phyloP scores from a whole-genome alignment of 2,888 invertebrate species.

The Megalurothrips usitatus region DNA sequence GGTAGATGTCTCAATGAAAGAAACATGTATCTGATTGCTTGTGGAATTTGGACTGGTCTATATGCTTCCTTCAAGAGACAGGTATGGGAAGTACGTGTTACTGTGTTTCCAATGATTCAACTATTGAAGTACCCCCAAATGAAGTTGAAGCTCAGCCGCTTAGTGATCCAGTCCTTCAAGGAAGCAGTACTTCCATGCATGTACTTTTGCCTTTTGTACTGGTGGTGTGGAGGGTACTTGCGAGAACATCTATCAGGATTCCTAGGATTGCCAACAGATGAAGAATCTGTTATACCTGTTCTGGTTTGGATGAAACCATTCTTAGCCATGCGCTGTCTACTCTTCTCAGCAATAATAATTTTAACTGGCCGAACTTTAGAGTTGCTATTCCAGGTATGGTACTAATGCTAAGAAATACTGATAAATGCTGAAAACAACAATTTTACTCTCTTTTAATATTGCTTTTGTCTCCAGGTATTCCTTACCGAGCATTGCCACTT shows the following conservation, averaged over 20 bases:
- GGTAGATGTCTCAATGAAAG: slow-evolving; percentile 60
- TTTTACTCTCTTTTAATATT: not conserved
- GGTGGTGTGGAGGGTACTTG: slow-evolving; percentile 55
- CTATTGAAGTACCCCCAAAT: slow-evolving; percentile 65
- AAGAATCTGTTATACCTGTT: slow-evolving; percentile 51
- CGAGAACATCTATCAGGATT: slow-evolving; percentile 52
- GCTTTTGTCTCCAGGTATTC: slow-evolving; percentile 45
- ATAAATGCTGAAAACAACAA: not conserved
- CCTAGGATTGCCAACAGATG: slow-evolving; percentile 54
- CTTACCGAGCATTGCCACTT: slow-evolving; percentile 67
- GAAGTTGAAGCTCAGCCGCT: slow-evolving; percentile 54
- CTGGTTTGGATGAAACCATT: slow-evolving; percentile 50
- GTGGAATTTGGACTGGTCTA: slow-evolving; percentile 64
- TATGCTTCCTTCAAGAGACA: slow-evolving; percentile 57
- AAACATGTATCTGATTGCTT: slow-evolving; percentile 61
- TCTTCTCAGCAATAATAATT: slow-evolving; percentile 63
- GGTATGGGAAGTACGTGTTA: slow-evolving; percentile 52
- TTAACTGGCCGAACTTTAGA: slow-evolving; percentile 67
- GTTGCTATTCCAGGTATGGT: slow-evolving; percentile 56
- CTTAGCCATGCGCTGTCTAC: slow-evolving; percentile 62
- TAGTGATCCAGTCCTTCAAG: slow-evolving; percentile 56
- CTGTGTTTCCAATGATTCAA: slow-evolving; percentile 66
- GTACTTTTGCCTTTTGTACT: slow-evolving; percentile 59
- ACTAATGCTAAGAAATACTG: not conserved
- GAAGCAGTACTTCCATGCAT: slow-evolving; percentile 59